Evolutionary conservation across 2,797 vertebrate species (phyloP).

Genomic region (Sarcophilus harrisii): DNA sequence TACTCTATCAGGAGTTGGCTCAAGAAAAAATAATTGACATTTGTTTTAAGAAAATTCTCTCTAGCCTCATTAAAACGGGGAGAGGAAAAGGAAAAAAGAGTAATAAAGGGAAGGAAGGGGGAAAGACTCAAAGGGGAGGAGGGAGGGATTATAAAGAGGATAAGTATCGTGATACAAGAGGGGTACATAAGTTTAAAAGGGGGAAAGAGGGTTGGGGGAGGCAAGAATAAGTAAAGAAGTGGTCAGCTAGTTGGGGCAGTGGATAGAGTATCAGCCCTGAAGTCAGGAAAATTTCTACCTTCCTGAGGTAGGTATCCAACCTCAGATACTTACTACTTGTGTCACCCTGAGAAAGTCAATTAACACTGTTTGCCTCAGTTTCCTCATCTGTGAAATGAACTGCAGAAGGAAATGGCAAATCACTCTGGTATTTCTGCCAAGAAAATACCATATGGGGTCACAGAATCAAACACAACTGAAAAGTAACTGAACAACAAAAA

Average conservation of each 20-base stretch:
- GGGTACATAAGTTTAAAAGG: too few species aligned
- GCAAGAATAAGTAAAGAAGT: too few species aligned
- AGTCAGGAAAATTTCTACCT: background rate
- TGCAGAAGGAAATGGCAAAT: background rate
- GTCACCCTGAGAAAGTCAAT: background rate
- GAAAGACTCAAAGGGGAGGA: too few species aligned
- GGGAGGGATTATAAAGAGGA: too few species aligned
- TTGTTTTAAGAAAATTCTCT: too few species aligned
- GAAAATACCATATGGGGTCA: background rate
- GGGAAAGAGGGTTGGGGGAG: too few species aligned
- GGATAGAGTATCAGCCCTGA: background rate
- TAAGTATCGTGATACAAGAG: too few species aligned
- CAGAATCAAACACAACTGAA: background rate
- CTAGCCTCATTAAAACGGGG: too few species aligned
- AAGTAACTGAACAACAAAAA: background rate
- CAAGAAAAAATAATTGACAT: too few species aligned
- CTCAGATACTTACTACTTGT: background rate
- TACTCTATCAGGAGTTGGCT: too few species aligned
- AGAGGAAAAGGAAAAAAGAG: too few species aligned
- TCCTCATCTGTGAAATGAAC: background rate
- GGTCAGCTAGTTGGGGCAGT: background rate
- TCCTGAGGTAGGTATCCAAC: background rate
- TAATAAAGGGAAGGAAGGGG: too few species aligned
- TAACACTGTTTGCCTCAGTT: background rate
- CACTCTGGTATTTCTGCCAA: background rate